A percentile compares a stretch with the other conserved stretches of the same genome.
Conservation (phyloP, 2,113 vertebrate genomes). For the Pedetes capensis region DNA sequence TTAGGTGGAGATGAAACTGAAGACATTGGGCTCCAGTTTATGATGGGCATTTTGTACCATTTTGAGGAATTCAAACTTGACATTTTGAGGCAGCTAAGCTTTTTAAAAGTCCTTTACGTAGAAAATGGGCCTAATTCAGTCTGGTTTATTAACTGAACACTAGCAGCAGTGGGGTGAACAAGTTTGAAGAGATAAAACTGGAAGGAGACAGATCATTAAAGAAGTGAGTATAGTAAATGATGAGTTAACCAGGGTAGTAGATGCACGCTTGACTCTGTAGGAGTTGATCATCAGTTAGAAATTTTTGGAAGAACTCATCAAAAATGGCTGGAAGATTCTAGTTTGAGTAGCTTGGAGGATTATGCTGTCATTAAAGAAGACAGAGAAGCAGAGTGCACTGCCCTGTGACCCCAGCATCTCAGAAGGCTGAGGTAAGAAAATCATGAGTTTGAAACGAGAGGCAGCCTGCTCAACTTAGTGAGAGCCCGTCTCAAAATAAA, state of each 20-base stretch:
- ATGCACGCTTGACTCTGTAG: background rate
- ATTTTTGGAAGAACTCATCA: background rate
- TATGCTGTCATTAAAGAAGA: background rate
- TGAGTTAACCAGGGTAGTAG: background rate
- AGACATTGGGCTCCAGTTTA: background rate
- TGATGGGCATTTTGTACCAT: background rate
- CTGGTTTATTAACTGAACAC: background rate
- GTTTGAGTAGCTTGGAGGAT: background rate
- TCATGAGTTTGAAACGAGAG: too few species aligned
- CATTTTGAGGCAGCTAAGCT: background rate
- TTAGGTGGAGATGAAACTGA: background rate
- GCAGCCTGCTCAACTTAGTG: too few species aligned
- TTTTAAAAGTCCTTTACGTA: constrained; percentile 18
- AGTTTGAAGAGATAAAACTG: background rate
- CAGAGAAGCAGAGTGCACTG: too few species aligned
- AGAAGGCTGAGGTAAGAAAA: too few species aligned
- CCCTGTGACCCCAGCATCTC: too few species aligned
- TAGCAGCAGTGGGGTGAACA: background rate
- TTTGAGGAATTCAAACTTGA: constrained; percentile 13
- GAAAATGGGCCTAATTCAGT: background rate
- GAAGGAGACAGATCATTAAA: background rate
- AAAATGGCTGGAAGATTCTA: background rate
- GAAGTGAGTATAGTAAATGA: background rate
- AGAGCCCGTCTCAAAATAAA: too few species aligned
- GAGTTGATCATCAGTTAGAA: background rate